Base-by-base conservation (phyloP, 2,113 vertebrate genomes). In the Sisor rabdophorus region DNA sequence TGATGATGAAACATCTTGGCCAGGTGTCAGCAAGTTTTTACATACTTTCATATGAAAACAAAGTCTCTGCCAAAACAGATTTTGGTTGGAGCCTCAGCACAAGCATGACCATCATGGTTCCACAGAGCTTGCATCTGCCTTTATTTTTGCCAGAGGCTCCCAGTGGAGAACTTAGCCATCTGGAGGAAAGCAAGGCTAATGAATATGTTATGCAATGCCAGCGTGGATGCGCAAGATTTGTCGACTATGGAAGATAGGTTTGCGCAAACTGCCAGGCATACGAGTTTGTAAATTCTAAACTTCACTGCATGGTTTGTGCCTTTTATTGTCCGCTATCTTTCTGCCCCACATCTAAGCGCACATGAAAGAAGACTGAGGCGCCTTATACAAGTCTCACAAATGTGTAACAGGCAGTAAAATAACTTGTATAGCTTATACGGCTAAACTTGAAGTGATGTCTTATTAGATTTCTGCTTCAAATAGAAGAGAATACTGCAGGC, bases 131-230 rank as follows among this genome's bases (percentile, higher is more conserved):
- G 47, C 73, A 76, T 79, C 74, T 77, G 81, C 61, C 77, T 79
- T 63, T 26, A 58, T 59, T 79, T 71, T 40, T 63, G 48, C 71
- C 59, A 3, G 54, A 53, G n/a, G 76, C 75, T 73, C 78, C 78
- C 79, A 30, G 30, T 61, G 77, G 77, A 59, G 40, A 50, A 30
- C 48, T 76, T 60, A 68, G 63, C 78, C 81, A 80, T 80, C 73
- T 71, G 81, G 78, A 74, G 26, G 53, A 77, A 67, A 77, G 26
- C 48, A 69, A 22, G 32, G 32, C 73, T 79, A 79, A 82, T 79
- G 60, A 73, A 76, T 68, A 71, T 59, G 59, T 75, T 72, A 61
- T 72, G 68, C 73, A 67, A 72, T 52, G 32, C 16, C 17, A 53
- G 47, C 19, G 68, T 53, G 24, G 53, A 71, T 76, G 59, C 69